Conservation (phyloP, 2,797 vertebrate species). For the Helicolenus hilgendorfi region DNA sequence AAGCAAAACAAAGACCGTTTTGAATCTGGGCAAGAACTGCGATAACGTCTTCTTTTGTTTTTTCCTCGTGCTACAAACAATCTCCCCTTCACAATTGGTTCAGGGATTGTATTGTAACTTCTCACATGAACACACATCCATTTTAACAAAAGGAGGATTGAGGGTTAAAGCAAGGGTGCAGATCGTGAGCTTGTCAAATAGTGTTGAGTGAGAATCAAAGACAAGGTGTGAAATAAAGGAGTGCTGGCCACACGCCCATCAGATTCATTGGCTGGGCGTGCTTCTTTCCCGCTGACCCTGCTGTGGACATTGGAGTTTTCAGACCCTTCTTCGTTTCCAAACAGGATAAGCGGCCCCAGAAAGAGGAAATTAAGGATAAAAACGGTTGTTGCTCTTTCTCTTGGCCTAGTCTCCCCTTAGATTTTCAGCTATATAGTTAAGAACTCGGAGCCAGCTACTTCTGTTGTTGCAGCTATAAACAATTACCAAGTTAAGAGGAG, state of each 20-base stretch:
- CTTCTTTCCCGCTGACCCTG: constrained; percentile 39
- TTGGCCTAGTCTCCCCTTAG: constrained; percentile 3
- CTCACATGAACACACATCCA: constrained; percentile 24
- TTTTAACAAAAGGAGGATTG: background rate
- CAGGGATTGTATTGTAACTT: constrained; percentile 36
- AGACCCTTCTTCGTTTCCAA: constrained; percentile 51
- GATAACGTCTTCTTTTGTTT: background rate
- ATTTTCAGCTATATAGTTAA: constrained; percentile 40
- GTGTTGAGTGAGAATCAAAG: constrained; percentile 1
- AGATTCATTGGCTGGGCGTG: constrained; percentile 42
- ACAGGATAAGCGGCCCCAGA: constrained; percentile 70
- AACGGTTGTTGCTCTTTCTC: constrained; percentile 60
- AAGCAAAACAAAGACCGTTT: background rate
- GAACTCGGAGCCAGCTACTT: background rate
- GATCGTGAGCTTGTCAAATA: constrained; percentile 4
- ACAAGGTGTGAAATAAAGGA: constrained; percentile 25
- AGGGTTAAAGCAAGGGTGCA: background rate
- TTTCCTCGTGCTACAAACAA: background rate
- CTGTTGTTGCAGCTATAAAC: constrained; percentile 46
- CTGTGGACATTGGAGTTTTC: constrained; percentile 44
- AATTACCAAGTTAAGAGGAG: constrained; percentile 28
- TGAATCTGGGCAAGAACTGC: background rate
- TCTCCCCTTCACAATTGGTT: background rate
- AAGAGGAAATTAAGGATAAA: constrained; percentile 69
- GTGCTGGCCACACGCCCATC: constrained; percentile 42